Evolutionary conservation across 92 coral and sea anemone species (phyloP), one percentile per base, ranked within the genome.

Genomic region (Paramuricea clavata): DNA sequence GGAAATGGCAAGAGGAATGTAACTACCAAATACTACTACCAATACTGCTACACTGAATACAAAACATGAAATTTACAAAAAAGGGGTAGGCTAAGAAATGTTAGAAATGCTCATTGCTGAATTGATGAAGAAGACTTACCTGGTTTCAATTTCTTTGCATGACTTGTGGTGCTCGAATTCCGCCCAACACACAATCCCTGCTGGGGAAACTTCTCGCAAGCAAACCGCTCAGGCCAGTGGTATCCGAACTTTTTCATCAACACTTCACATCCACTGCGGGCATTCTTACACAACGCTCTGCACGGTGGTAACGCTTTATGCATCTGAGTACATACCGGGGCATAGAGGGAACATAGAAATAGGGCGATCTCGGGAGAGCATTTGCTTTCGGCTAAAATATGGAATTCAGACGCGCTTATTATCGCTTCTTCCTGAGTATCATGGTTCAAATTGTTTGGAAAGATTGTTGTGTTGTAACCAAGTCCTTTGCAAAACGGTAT

Each of bases 391-490:
- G 94, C 98, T 0, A 96, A 91, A 23, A 95, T 97, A 33, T 78
- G 93, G 89, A 96, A 96, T 89, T 96, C 97, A 81, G 90, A 93
- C 3, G 95, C 97, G 89, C 94, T 94, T 9, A 86, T 78, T 35
- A 89, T 93, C 7, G 99, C 99, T 50, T 96, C 99, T 15, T 94
- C 98, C 76, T 96, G 99, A 13, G 96, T 96, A 56, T 95, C 87
- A 57, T 96, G 99, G 49, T 88, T 92, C 67, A 96, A 76, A 90
- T 90, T 89, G 92, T 96, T 96, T 31, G 99, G 99, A 52, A 92
- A 93, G 34, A 94, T 87, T 25, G 99, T 96, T 22, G 57, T 69
- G 89, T 96, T 96, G 92, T 96, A 96, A 67, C 72, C 94, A 75
- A 96, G 86, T 34, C 94, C 95, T 15, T 69, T 74, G 80, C 99